Evolutionary conservation across 2,888 invertebrate species (phyloP).

Genomic region (Tenthredo notha): DNA sequence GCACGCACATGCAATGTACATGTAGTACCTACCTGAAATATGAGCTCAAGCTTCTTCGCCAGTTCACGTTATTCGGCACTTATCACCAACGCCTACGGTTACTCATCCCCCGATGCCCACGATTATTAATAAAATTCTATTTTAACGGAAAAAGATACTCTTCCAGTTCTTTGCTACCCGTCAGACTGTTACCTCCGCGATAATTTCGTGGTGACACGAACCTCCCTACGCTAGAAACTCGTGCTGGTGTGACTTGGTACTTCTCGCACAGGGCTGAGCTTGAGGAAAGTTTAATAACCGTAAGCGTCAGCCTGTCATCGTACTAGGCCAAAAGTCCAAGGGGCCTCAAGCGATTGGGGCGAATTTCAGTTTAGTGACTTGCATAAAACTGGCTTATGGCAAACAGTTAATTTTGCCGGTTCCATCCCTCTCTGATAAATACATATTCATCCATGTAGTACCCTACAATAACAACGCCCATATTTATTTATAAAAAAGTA

Average conservation of each 20-base stretch:
- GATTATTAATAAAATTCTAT: conserved; percentile 47
- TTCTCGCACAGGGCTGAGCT: background rate
- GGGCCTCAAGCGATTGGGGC: conserved; percentile 3
- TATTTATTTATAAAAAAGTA: conserved; percentile 11
- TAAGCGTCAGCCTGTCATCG: conserved; percentile 37
- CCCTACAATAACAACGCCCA: background rate
- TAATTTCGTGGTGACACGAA: conserved; percentile 49
- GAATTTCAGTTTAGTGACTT: conserved; percentile 30
- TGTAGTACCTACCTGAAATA: background rate
- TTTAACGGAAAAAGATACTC: conserved; percentile 32
- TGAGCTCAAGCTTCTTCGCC: background rate
- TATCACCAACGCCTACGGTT: background rate
- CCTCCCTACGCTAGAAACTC: background rate
- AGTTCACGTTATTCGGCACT: conserved; percentile 28
- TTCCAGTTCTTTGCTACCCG: conserved; percentile 22
- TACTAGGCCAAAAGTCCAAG: conserved; percentile 23
- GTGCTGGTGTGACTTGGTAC: background rate
- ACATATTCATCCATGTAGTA: background rate
- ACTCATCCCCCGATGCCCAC: background rate
- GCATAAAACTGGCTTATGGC: conserved; percentile 36
- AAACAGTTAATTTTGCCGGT: conserved; percentile 10
- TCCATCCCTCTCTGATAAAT: background rate
- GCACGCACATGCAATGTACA: conserved; percentile 6
- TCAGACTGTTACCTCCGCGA: conserved; percentile 29
- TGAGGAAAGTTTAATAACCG: conserved; percentile 43